Evolutionary conservation across 1,140 invertebrate genomes (phyloP), one percentile per base, ranked within the genome.

Genomic region (Drosophila paulistorum): DNA sequence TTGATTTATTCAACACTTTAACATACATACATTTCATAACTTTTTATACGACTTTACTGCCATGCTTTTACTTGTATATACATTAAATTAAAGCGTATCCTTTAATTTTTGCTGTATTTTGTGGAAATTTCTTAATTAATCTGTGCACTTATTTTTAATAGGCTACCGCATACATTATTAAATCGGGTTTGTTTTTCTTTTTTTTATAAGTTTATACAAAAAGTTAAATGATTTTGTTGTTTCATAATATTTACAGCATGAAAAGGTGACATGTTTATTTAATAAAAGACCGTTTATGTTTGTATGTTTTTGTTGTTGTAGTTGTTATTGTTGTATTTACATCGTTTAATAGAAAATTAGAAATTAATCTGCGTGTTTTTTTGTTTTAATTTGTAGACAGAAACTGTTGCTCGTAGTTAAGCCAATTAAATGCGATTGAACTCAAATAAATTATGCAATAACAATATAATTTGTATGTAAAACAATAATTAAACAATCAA

Each of bases 21-120:
- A 86, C 83, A 86, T 70, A 86, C 83, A 86, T 70, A 59, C 57
- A 69, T 55, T 79, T 76, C 17, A 51, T 55, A 87, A 83, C 84
- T 74, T 39, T 51, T 55, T 41, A 62, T 75, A 51, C 17, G 45
- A 7, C 42, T 71, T 64, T 67, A 68, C 70, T 51, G 60, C 65
- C 62, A 57, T 35, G 20, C 74, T 62, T 65, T 89, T 10, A 7
- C 14, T 23, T 51, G 17, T 51, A 89, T 84, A 74, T 87, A 87
- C 80, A 89, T 14, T 58, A 58, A 71, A 33, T 64, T 60, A 45
- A 72, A 70, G 51, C 51, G 54, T 14, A 61, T 14, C 13, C 58
- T 51, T 45, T 33, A 51, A 51, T 59, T 55, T 74, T 62, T 10
- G 0, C 45, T 23, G 3, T 51, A 51, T 51, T 51, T 23, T 51